Evolutionary conservation across 1,140 invertebrate species (phyloP), one percentile per base, ranked within the genome.

Genomic region (Hycleus phaleratus): DNA sequence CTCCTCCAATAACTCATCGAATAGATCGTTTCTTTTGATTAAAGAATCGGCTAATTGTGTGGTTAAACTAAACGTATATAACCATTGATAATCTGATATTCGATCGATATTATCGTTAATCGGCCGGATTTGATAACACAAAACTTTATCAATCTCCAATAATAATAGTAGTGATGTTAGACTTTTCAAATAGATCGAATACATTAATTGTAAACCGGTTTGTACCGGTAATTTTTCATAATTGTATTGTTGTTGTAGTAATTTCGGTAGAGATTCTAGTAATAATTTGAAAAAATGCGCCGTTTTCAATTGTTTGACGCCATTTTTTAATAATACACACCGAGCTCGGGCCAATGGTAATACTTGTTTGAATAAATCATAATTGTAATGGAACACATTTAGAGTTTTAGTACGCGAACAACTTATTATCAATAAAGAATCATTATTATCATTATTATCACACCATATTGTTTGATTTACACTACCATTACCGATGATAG

Each of bases 121-220:
- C 3, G 80, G 76, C 26, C 58, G 47, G 12, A 75, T 62, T n/a
- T 73, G 68, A 59, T 78, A 78, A 64, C 79, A 82, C 3, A 85
- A 67, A 3, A 80, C 73, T 38, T 75, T 71, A 62, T 85, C 81
- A 32, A 85, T 61, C 11, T 76, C 70, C 10, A 86, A 70, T 44
- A 79, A 74, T 0, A 85, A 69, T 4, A 79, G 77, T 18, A 86
- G 65, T 1, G 78, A 74, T 24, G 78, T 72, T 12, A 85, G 68
- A 68, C 78, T 78, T 66, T 84, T 84, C 24, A 86, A 72, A 68
- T 83, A 83, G 46, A 75, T 69, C 58, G 81, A 82, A 69, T 83
- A 80, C 52, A 83, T 71, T 46, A 86, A 70, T 62, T 84, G 82
- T 7, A 81, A 74, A 6, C 84, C 84, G 51, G 73, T 78, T 49